These are phyloP conservation scores for Andricus grossulariae DNA, from an alignment of 1,140 invertebrate genomes.

Conservation along the genomic window DNA sequence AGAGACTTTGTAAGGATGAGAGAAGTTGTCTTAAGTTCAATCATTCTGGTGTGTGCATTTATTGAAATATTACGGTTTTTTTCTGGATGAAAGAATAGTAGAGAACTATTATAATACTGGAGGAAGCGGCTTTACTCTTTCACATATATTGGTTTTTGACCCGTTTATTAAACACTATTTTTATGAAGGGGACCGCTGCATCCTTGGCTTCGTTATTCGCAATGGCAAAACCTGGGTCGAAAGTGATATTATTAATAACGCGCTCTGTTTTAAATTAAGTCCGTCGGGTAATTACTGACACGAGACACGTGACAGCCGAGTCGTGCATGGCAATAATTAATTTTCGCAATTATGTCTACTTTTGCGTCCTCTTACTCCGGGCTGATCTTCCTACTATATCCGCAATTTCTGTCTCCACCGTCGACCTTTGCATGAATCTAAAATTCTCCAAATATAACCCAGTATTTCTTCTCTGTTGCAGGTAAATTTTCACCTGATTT, in stretches of 20 bases:
- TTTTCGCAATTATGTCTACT: constrained; percentile 68
- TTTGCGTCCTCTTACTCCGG: constrained; percentile 48
- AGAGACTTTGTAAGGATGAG: too few relatives aligned
- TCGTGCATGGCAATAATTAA: constrained; percentile 73
- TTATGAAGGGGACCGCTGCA: neutral
- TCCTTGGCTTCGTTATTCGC: constrained; percentile 7
- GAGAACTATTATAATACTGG: neutral
- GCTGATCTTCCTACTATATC: neutral
- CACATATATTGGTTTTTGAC: neutral
- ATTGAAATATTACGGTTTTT: too few relatives aligned
- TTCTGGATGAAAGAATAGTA: neutral
- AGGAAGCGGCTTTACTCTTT: neutral
- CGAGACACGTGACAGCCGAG: constrained; percentile 66
- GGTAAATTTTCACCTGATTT: constrained; percentile 59
- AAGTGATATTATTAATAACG: constrained; percentile 71
- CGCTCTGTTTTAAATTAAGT: constrained; percentile 70
- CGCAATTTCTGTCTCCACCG: neutral
- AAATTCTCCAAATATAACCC: neutral
- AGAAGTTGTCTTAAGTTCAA: too few relatives aligned
- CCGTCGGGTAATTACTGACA: constrained; percentile 68
- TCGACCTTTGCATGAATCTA: neutral
- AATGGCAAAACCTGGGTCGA: constrained; percentile 45
- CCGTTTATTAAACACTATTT: neutral
- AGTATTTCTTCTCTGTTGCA: constrained; percentile 54
- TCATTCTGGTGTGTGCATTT: too few relatives aligned